Percentiles rank a stretch among this genome's conserved stretches.
These are phyloP conservation scores for Hemiscyllium ocellatum DNA, from an alignment of 2,113 vertebrate species.

Conservation along the genomic window DNA sequence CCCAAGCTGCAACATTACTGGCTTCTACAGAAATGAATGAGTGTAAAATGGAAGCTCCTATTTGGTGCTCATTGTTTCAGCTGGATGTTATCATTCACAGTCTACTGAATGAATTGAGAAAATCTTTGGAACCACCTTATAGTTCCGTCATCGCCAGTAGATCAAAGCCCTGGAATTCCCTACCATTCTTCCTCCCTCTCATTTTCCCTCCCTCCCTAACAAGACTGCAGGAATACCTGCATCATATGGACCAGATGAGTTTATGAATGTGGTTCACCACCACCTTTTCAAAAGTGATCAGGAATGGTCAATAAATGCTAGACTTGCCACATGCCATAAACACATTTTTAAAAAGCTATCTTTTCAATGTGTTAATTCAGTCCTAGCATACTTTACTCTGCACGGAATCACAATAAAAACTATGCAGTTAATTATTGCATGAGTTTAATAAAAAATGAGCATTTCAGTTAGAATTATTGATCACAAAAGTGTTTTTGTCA, in stretches of 20 bases:
- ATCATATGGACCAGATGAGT: no score
- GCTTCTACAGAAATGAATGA: neutral
- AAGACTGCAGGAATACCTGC: no score
- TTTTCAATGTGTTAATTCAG: neutral
- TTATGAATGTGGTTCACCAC: no score
- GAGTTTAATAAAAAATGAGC: neutral
- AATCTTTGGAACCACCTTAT: no score
- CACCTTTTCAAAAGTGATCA: neutral
- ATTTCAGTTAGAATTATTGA: neutral
- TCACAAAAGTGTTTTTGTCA: neutral
- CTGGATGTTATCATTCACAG: no score
- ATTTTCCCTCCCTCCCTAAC: no score
- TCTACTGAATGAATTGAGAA: no score
- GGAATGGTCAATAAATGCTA: neutral
- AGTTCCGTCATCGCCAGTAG: no score
- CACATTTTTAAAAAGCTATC: neutral
- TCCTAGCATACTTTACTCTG: neutral
- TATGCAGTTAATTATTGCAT: neutral
- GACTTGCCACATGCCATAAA: neutral
- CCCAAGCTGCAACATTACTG: neutral
- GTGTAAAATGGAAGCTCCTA: neutral
- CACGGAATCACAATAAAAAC: neutral
- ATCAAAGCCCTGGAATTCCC: no score
- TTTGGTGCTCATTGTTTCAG: no score
- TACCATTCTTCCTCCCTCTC: no score